Percentiles rank a stretch among this genome's conserved stretches.
phyloP scores from a whole-genome alignment of 2,797 vertebrate species.

The Taeniopygia guttata region DNA sequence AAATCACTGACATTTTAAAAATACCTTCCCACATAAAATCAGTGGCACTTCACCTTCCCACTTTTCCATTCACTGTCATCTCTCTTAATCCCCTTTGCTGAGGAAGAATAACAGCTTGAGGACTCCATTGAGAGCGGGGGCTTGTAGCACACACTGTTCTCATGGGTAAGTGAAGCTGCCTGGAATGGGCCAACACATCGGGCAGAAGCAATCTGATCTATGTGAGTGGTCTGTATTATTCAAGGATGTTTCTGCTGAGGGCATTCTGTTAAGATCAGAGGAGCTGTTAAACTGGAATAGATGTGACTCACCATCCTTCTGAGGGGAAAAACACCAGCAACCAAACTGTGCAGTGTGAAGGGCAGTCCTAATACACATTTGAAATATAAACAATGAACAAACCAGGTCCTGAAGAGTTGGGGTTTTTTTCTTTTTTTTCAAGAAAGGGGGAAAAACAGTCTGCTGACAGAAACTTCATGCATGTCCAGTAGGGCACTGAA shows the following conservation, averaged over 20 bases:
- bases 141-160: background rate
- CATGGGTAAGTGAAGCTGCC: background rate
- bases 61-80: background rate
- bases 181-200: background rate
- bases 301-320: background rate
- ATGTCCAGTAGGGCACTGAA: background rate
- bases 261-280: conserved; percentile 11
- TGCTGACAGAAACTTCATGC: background rate
- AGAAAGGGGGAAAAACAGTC: background rate
- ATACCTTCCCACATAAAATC: background rate
- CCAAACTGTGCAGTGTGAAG: background rate
- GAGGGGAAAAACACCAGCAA: background rate
- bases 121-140: background rate
- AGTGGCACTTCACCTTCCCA: background rate
- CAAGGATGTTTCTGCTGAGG: background rate
- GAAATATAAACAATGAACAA: background rate
- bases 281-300: background rate
- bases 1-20: background rate
- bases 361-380: background rate
- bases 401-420: background rate
- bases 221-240: background rate
- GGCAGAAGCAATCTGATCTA: background rate
- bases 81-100: background rate
- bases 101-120: background rate
- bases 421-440: background rate